A percentile compares a stretch with the other conserved stretches of the same genome.
These are phyloP conservation scores for Trichonephila clavipes DNA, from an alignment of 1,140 invertebrate species.

Conservation along the genomic window DNA sequence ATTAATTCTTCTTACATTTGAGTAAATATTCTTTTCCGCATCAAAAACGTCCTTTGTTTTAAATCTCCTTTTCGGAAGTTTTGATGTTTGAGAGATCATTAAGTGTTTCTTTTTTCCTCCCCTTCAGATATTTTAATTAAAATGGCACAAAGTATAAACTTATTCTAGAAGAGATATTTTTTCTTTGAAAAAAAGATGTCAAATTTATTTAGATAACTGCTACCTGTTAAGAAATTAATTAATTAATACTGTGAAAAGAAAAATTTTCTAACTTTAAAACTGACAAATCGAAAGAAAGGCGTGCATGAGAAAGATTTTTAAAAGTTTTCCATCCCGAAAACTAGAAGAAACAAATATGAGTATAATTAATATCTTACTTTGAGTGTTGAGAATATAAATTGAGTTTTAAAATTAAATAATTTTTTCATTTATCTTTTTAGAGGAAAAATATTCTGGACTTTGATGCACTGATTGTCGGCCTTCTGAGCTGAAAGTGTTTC, in stretches of 20 bases:
- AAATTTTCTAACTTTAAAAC: conserved; percentile 26
- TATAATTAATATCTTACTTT: neutral
- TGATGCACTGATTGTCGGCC: no score
- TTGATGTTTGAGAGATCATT: conserved; percentile 1
- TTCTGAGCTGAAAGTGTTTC: no score
- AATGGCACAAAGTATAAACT: neutral
- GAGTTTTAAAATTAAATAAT: neutral
- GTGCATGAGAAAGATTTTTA: neutral
- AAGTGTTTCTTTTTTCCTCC: neutral
- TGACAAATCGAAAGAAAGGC: neutral
- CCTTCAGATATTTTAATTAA: conserved; percentile 28
- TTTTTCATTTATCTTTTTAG: neutral
- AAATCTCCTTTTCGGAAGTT: conserved; percentile 5
- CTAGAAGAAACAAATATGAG: neutral
- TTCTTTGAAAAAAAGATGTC: neutral
- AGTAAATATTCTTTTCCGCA: conserved; percentile 19
- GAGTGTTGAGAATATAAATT: neutral
- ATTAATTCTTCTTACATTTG: neutral
- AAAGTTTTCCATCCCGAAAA: neutral
- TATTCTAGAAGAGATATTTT: neutral
- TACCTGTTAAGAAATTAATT: conserved; percentile 62
- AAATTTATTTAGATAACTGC: conserved; percentile 56
- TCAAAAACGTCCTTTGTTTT: conserved; percentile 29
- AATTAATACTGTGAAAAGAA: conserved; percentile 38
- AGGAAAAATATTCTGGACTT: neutral